Conservation (phyloP, 2,888 invertebrate genomes). For the Torymus tubicola region DNA sequence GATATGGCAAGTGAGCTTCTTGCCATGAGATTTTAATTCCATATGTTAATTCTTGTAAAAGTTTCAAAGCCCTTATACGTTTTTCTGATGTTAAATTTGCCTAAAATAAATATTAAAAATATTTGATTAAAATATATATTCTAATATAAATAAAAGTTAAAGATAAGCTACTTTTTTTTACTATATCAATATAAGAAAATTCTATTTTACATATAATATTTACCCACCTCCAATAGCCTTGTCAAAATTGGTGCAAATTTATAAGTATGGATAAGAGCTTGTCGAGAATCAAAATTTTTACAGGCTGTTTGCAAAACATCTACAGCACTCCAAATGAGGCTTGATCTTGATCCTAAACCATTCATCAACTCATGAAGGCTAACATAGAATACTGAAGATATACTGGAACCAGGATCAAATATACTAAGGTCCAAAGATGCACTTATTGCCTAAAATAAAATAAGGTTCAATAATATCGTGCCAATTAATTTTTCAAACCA, state of each 20-base stretch:
- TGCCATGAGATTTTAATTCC: constrained; percentile 89
- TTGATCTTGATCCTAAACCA: constrained; percentile 78
- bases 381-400: constrained; percentile 83
- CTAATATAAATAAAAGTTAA: background rate
- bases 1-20: constrained; percentile 84
- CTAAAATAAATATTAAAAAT: constrained; percentile 53
- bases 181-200: too few species aligned
- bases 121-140: background rate
- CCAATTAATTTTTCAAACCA: constrained; percentile 23
- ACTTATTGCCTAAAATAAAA: constrained; percentile 79
- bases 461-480: background rate
- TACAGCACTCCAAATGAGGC: constrained; percentile 82
- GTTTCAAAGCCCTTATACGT: constrained; percentile 80
- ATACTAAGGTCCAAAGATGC: constrained; percentile 81
- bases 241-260: constrained; percentile 84
- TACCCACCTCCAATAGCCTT: constrained; percentile 78
- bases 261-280: constrained; percentile 83
- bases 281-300: constrained; percentile 80
- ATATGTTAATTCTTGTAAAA: constrained; percentile 87
- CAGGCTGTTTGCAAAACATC: constrained; percentile 82
- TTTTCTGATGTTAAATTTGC: constrained; percentile 81
- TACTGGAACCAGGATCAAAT: constrained; percentile 82
- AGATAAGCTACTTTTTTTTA: too few species aligned
- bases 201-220: constrained; percentile 51
- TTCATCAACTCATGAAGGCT: constrained; percentile 83